Conservation (phyloP, 2,797 vertebrate species). For the Sebastes nivosus region DNA sequence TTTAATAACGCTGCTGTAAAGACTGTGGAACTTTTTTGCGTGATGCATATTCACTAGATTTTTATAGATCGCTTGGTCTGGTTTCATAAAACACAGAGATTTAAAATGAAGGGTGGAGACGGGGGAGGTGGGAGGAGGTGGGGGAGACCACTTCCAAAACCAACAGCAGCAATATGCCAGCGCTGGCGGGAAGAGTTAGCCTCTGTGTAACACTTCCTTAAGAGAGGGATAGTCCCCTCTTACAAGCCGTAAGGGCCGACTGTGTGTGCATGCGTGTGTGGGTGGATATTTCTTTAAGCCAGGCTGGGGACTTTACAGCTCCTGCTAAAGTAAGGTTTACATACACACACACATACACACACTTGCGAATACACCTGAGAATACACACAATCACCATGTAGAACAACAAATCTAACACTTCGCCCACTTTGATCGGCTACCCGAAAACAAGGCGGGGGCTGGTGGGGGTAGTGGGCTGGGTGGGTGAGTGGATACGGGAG, state of each 20-base stretch:
- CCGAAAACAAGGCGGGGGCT: constrained; percentile 50
- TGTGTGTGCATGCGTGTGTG: constrained; percentile 38
- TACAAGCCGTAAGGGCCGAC: constrained; percentile 60
- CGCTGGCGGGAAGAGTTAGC: constrained; percentile 69
- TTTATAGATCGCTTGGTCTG: constrained; percentile 39
- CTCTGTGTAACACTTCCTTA: constrained; percentile 75
- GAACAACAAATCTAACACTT: constrained; percentile 70
- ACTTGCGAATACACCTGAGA: constrained; percentile 64
- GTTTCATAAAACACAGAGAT: constrained; percentile 48
- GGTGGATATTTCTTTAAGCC: constrained; percentile 61
- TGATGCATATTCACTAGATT: constrained; percentile 39
- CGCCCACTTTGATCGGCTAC: constrained; percentile 74
- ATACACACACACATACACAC: constrained; percentile 28
- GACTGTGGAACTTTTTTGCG: constrained; percentile 22
- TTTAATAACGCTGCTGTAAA: constrained; percentile 31
- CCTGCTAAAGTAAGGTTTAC: constrained; percentile 48
- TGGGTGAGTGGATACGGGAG: constrained; percentile 30
- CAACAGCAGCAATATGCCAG: constrained; percentile 66
- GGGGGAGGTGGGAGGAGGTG: not conserved
- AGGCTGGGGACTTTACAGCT: constrained; percentile 57
- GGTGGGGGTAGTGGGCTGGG: not conserved
- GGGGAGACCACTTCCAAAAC: constrained; percentile 57
- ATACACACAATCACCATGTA: constrained; percentile 63
- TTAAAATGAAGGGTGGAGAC: constrained; percentile 43
- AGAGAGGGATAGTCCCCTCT: constrained; percentile 72